Evolutionary conservation across 2,888 invertebrate genomes (phyloP), one percentile per base, ranked within the genome.

Genomic region (Xestia ashworthii): DNA sequence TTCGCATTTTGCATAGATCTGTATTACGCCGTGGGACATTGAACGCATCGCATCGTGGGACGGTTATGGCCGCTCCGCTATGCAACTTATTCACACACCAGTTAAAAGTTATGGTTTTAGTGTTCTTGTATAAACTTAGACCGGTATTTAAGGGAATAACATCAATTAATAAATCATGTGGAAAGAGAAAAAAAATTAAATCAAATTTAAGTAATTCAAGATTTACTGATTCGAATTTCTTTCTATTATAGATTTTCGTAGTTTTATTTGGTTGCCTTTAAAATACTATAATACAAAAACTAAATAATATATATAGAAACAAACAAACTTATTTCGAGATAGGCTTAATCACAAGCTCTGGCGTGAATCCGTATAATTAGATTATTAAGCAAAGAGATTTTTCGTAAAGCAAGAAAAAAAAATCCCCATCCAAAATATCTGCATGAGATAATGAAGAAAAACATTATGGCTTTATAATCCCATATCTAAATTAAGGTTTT

Each of bases 401-500:
- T 67, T 58, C 5, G 6, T 14, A 8, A 69, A 32, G 16, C 46
- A 41, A 70, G 46, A 19, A 3, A 19, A 73, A 32, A 16, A 9
- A 14, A 77, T 71, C 75, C 44, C 25, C 9, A 50, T 67, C 67
- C 25, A 76, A 65, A 83, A 72, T 76, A 9, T n/a, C 25, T n/a
- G 38, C 68, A 55, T 81, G 69, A 74, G 50, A 83, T 75, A 72
- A 80, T 68, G 48, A 81, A 76, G 67, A 41, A 82, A 72, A 83
- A 78, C 71, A 82, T 75, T 71, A 81, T 76, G 69, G 62, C 70
- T 74, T 76, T 78, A 83, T 87, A 87, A 86, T 84, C 83, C 81
- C 69, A 76, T 76, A 85, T 82, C 87, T 88, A 89, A 90, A 90
- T 90, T 83, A 89, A 86, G 83, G 83, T 75, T 89, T 86, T 73